Conservation (phyloP, 2,888 invertebrate species). For the Gymnosoma rotundatum region DNA sequence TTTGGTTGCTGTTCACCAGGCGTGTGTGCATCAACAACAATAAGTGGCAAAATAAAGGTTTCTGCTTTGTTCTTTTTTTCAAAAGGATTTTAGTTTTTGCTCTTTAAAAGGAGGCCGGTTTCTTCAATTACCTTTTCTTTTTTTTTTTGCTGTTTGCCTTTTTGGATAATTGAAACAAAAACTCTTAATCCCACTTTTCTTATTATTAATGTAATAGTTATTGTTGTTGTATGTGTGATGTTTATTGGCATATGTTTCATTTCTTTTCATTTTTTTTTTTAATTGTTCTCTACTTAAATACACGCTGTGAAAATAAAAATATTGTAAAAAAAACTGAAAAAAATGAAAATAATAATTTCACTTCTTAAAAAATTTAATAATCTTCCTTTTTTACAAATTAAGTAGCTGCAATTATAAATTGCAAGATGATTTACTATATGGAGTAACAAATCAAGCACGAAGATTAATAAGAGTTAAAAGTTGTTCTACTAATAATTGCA, state of each 20-base stretch:
- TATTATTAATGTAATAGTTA: neutral
- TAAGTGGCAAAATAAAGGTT: conserved; percentile 69
- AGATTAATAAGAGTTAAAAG: neutral
- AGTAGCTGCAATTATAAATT: conserved; percentile 53
- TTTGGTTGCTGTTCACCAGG: conserved; percentile 29
- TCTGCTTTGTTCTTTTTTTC: conserved; percentile 34
- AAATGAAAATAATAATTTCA: conserved; percentile 3
- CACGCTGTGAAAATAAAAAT: conserved; percentile 63
- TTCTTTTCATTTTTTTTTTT: conserved; percentile 6
- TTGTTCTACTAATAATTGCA: neutral
- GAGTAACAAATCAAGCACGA: neutral
- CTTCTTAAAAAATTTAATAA: conserved; percentile 21
- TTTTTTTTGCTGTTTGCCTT: conserved; percentile 44
- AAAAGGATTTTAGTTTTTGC: conserved; percentile 25
- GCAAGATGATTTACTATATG: conserved; percentile 31
- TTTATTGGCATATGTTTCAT: conserved; percentile 55
- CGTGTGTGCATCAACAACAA: conserved; percentile 61
- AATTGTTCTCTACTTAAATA: conserved; percentile 55
- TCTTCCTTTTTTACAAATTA: conserved; percentile 40
- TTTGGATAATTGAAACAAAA: conserved; percentile 66
- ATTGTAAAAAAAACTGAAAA: neutral
- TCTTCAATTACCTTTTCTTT: conserved; percentile 65
- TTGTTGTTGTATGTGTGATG: neutral
- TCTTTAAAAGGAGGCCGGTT: conserved; percentile 59
- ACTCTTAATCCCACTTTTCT: conserved; percentile 41